phyloP scores from a whole-genome alignment of 1,140 invertebrate genomes.

The Papilio polytes region DNA sequence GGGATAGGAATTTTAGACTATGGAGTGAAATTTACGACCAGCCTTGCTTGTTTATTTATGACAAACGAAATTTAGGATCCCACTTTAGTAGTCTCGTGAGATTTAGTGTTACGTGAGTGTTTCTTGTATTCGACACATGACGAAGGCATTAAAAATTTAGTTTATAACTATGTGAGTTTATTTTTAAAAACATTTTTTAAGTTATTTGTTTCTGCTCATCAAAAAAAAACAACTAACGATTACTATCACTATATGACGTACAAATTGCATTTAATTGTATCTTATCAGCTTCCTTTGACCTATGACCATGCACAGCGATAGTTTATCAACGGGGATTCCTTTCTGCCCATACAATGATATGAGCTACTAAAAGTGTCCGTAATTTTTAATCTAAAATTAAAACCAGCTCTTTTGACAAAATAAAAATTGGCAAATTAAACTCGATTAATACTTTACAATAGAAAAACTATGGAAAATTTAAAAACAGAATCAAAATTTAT shows the following conservation, averaged over 20 bases:
- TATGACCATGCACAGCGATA: not conserved
- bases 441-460: no score
- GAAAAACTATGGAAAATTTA: no score
- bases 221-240: no score
- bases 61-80: not conserved
- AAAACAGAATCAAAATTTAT: no score
- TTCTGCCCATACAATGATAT: not conserved
- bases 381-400: no score
- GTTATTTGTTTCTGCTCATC: no score
- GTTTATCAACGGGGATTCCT: not conserved
- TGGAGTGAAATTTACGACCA: not conserved
- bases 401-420: no score
- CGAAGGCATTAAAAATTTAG: not conserved
- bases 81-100: not conserved
- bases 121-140: not conserved
- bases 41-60: slow-evolving; percentile 15
- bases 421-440: no score
- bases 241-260: not conserved
- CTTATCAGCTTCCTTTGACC: not conserved
- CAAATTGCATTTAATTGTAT: not conserved
- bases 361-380: not conserved
- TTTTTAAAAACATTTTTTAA: not conserved
- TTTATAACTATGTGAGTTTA: no score
- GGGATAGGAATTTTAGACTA: not conserved
- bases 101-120: not conserved